Percentiles rank a stretch among this genome's conserved stretches.
Conservation (phyloP, 2,888 invertebrate species). For the Lottia gigantea region DNA sequence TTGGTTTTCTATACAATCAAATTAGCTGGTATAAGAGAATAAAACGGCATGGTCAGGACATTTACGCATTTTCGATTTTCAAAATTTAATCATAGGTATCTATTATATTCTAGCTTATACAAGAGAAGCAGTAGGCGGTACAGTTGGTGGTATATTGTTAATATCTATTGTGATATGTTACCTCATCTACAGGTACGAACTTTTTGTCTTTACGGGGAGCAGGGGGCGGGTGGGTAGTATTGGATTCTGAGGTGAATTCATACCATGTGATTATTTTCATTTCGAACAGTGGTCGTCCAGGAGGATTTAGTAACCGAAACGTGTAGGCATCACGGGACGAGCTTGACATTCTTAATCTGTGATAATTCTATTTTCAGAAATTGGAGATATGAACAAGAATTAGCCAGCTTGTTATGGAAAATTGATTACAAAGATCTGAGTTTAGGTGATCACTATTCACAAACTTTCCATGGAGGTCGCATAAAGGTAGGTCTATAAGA, state of each 20-base stretch:
- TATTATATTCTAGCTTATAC: conserved; percentile 76
- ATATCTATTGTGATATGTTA: conserved; percentile 80
- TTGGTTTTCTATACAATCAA: too few species aligned
- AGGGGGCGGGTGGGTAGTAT: too few species aligned
- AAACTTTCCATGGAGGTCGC: conserved; percentile 6
- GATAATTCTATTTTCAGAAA: conserved; percentile 76
- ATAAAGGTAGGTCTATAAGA: conserved; percentile 12
- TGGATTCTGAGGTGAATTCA: too few species aligned
- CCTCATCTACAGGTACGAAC: conserved; percentile 72
- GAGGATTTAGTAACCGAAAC: too few species aligned
- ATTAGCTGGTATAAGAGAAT: too few species aligned
- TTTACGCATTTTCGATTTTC: too few species aligned
- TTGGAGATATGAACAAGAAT: conserved; percentile 93
- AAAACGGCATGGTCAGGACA: too few species aligned
- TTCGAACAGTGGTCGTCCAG: too few species aligned
- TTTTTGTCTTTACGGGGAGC: neutral
- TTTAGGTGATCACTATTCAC: conserved; percentile 20
- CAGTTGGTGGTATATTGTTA: conserved; percentile 81
- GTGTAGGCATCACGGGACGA: neutral
- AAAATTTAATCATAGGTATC: too few species aligned
- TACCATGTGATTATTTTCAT: too few species aligned
- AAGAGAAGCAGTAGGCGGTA: conserved; percentile 83
- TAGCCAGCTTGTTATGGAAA: conserved; percentile 93
- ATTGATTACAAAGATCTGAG: conserved; percentile 87
- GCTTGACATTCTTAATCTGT: too few species aligned